A percentile compares a stretch with the other conserved stretches of the same genome.
These are phyloP conservation scores for Meiosimyza platycephala DNA, from an alignment of 2,888 invertebrate species.

Conservation along the genomic window DNA sequence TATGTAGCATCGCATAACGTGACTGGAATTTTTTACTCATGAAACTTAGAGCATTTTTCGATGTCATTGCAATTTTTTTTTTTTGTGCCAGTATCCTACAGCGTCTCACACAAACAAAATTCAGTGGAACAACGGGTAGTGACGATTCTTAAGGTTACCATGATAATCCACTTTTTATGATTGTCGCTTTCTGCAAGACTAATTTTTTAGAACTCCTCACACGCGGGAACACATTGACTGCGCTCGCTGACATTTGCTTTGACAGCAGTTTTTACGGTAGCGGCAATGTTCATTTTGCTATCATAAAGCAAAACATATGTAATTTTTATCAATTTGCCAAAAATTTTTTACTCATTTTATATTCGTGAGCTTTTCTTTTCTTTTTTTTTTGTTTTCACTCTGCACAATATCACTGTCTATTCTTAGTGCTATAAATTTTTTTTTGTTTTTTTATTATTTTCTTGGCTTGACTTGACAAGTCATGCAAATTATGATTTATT, in stretches of 20 bases:
- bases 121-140: neutral
- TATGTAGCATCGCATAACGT: slow-evolving; percentile 26
- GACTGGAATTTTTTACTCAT: slow-evolving; percentile 6
- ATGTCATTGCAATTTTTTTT: neutral
- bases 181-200: slow-evolving; percentile 16
- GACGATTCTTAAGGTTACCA: neutral
- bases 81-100: neutral
- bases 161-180: neutral
- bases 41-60: neutral
- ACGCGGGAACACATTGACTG: neutral
- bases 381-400: neutral
- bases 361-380: neutral
- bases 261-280: neutral
- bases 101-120: neutral
- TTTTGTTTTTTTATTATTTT: neutral
- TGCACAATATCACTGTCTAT: too few relatives aligned
- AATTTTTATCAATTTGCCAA: slow-evolving; percentile 33
- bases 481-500: slow-evolving; percentile 24
- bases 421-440: neutral
- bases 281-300: neutral
- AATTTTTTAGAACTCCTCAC: slow-evolving; percentile 8
- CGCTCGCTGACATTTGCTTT: slow-evolving; percentile 12
- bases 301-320: neutral
- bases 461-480: neutral
- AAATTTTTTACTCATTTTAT: neutral